phyloP scores from a whole-genome alignment of 2,113 vertebrate genomes.

The Syngnathoides biaculeatus region DNA sequence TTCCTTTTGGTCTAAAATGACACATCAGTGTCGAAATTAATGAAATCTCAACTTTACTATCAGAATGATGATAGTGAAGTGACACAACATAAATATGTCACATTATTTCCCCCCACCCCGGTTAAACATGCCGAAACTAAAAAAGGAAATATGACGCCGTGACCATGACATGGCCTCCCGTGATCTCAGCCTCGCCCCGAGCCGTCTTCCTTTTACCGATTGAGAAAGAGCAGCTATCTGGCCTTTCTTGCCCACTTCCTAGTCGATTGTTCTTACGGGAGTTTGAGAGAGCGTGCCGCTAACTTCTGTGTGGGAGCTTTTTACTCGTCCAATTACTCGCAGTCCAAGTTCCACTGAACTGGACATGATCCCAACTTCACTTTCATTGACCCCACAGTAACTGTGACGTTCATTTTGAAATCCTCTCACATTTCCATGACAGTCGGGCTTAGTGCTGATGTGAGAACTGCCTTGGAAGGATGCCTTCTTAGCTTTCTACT shows the following conservation, averaged over 20 bases:
- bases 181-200: conserved; percentile 29
- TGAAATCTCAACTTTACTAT: no score
- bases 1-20: no score
- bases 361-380: conserved; percentile 23
- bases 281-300: conserved; percentile 34
- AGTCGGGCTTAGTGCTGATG: neutral
- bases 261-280: neutral
- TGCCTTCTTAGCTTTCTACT: neutral
- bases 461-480: neutral
- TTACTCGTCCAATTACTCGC: conserved; percentile 30
- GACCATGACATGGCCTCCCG: conserved; percentile 41
- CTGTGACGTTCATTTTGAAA: conserved; percentile 17
- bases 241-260: conserved; percentile 43
- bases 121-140: conserved; percentile 7
- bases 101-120: neutral
- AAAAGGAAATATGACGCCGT: conserved; percentile 35
- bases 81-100: neutral
- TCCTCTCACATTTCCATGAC: conserved; percentile 13
- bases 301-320: conserved; percentile 31
- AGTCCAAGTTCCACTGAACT: conserved; percentile 33
- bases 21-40: no score
- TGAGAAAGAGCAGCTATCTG: conserved; percentile 59
- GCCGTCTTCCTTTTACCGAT: conserved; percentile 38
- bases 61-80: neutral
- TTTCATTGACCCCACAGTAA: conserved; percentile 2